Conservation (phyloP, 2,888 invertebrate species). For the Unio delphinus region DNA sequence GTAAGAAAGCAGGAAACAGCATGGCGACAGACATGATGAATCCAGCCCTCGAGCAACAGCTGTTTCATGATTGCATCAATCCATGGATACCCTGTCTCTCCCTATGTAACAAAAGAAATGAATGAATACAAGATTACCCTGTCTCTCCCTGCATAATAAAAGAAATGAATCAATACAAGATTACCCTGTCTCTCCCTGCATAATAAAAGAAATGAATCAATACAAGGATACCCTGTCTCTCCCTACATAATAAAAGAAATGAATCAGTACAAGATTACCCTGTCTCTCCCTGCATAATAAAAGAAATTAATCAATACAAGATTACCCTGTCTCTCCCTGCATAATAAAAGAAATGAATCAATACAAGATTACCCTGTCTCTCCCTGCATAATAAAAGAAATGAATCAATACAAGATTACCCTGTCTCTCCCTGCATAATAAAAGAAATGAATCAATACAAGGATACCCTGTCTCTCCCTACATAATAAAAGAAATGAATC, state of each 20-base stretch:
- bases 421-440: conserved; percentile 57
- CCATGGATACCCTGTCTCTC: conserved; percentile 69
- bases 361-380: conserved; percentile 70
- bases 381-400: conserved; percentile 24
- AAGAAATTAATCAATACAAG: conserved; percentile 27
- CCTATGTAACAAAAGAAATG: conserved; percentile 15
- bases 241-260: conserved; percentile 13
- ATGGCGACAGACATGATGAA: conserved; percentile 65
- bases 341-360: conserved; percentile 30
- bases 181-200: conserved; percentile 64
- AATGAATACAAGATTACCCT: conserved; percentile 62
- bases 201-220: neutral
- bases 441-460: conserved; percentile 18
- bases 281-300: conserved; percentile 61
- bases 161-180: conserved; percentile 62
- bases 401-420: conserved; percentile 44
- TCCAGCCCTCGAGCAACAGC: conserved; percentile 64
- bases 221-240: conserved; percentile 65
- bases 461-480: conserved; percentile 65
- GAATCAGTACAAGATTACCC: conserved; percentile 65
- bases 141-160: conserved; percentile 28
- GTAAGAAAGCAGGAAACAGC: conserved; percentile 65
- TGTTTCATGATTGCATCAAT: conserved; percentile 69
- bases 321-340: conserved; percentile 63
- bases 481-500: neutral